phyloP scores from a whole-genome alignment of 2,113 vertebrate species.

The Cololabis saira region DNA sequence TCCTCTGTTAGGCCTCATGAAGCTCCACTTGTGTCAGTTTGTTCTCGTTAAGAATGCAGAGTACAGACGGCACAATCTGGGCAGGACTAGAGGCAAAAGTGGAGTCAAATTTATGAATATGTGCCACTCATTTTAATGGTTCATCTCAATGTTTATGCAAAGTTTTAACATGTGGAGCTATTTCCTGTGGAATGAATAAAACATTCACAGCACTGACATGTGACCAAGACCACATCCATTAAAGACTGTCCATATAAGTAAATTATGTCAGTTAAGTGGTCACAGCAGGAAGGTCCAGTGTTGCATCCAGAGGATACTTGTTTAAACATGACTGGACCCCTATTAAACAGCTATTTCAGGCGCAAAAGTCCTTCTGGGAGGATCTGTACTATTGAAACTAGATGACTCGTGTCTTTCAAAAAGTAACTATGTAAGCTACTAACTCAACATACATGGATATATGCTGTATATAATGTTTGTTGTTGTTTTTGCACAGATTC shows the following conservation, averaged over 20 bases:
- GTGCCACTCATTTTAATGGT: too few relatives aligned
- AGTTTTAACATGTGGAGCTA: not conserved
- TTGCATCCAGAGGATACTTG: conserved; percentile 40
- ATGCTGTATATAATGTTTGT: too few relatives aligned
- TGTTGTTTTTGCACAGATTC: too few relatives aligned
- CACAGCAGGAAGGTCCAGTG: conserved; percentile 14
- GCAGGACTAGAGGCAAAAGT: too few relatives aligned
- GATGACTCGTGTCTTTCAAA: too few relatives aligned
- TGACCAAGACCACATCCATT: not conserved
- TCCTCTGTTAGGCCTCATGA: conserved; percentile 4
- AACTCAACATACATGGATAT: too few relatives aligned
- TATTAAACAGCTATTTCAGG: not conserved
- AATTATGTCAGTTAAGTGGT: conserved; percentile 52
- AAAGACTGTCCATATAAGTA: conserved; percentile 3
- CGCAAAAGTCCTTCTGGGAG: not conserved
- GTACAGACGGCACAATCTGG: not conserved
- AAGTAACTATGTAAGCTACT: too few relatives aligned
- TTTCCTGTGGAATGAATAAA: not conserved
- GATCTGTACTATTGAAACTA: too few relatives aligned
- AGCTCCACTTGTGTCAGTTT: conserved; percentile 13
- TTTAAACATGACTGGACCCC: not conserved
- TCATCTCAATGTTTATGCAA: not conserved
- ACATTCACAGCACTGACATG: not conserved
- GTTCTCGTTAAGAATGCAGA: conserved; percentile 9
- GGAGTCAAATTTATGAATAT: not conserved